These are phyloP conservation scores for Caenorhabditis sp. DNA, from an alignment of 2,888 invertebrate species.

Conservation along the genomic window DNA sequence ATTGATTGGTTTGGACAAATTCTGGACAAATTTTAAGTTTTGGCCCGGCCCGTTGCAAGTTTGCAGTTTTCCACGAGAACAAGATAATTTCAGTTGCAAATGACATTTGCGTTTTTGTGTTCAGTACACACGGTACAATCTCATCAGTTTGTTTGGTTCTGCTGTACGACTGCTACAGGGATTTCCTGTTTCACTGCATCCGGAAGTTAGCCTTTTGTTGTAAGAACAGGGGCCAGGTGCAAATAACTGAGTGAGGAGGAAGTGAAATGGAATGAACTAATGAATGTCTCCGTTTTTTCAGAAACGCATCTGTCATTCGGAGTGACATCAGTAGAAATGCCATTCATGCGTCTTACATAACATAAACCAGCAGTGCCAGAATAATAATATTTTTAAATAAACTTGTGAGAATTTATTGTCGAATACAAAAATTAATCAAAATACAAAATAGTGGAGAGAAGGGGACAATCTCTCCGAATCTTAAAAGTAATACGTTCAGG, in stretches of 20 bases:
- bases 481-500: slow-evolving; percentile 28
- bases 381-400: no score
- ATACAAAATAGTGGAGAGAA: no score
- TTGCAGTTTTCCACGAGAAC: no score
- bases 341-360: background rate
- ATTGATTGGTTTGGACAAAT: no score
- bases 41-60: no score
- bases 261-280: no score
- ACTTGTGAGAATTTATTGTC: no score
- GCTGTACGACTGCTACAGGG: slow-evolving; percentile 14
- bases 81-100: slow-evolving; percentile 35
- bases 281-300: background rate
- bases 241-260: background rate
- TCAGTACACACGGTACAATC: slow-evolving; percentile 1
- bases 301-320: background rate
- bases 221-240: background rate
- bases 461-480: no score
- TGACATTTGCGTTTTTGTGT: slow-evolving; percentile 17
- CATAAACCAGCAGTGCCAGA: background rate
- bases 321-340: background rate
- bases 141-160: slow-evolving; percentile 10
- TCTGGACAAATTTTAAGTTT: no score
- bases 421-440: background rate
- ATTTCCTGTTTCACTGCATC: background rate
- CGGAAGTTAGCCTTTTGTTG: background rate